A percentile compares a stretch with the other conserved stretches of the same genome.
Evolutionary conservation across 2,797 vertebrate species (phyloP).

Genomic region (Cetoscarus ocellatus): DNA sequence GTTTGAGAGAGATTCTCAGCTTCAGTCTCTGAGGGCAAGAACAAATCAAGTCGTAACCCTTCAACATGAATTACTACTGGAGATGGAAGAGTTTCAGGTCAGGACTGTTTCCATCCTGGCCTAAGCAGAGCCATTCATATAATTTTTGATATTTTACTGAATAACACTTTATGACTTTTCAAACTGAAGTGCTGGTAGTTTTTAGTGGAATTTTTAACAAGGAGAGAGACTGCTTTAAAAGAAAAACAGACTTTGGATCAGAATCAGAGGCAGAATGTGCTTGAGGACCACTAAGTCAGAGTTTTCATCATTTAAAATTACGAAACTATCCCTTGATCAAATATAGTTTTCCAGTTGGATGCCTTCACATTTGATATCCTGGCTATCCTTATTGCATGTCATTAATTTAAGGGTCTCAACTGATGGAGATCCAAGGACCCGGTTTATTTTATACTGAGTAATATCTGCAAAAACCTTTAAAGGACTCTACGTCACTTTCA

Average conservation of each 20-base stretch:
- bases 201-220: neutral
- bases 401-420: no score
- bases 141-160: neutral
- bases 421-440: no score
- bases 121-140: neutral
- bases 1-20: neutral
- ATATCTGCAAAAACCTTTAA: no score
- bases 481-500: no score
- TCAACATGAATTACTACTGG: neutral
- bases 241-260: neutral
- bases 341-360: no score
- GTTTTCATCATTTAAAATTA: neutral
- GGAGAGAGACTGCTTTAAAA: neutral
- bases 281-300: neutral
- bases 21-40: neutral
- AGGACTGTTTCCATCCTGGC: neutral
- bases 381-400: no score
- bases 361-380: no score
- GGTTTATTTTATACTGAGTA: no score
- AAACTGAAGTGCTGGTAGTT: neutral
- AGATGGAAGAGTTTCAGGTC: neutral
- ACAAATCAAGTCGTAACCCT: neutral
- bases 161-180: neutral
- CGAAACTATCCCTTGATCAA: constrained; percentile 1
- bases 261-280: neutral